phyloP scores from a whole-genome alignment of 64 coral and sea anemone genomes.

The Montipora sp. region DNA sequence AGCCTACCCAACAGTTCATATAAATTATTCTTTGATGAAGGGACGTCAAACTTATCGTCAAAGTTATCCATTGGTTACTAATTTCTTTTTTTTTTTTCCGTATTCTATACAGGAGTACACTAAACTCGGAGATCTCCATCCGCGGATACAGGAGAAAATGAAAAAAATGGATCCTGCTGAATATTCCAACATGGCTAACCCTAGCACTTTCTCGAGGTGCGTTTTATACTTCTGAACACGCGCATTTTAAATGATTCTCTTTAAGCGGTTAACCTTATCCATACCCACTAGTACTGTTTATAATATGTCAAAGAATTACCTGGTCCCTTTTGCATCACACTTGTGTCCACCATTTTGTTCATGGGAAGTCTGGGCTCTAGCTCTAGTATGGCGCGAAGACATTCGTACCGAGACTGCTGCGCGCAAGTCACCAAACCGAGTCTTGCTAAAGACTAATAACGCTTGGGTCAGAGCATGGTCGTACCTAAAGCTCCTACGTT shows the following conservation, averaged over 20 bases:
- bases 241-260: background rate
- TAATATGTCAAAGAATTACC: too few relatives aligned
- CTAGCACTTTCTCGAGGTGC: conserved; percentile 85
- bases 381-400: background rate
- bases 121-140: conserved; percentile 76
- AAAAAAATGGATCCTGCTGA: conserved; percentile 86
- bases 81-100: background rate
- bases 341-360: background rate
- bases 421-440: too few relatives aligned
- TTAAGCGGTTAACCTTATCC: too few relatives aligned
- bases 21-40: too few relatives aligned
- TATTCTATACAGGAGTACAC: conserved; percentile 71
- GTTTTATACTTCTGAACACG: background rate
- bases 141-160: conserved; percentile 79
- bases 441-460: too few relatives aligned
- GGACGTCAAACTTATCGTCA: background rate
- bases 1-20: too few relatives aligned
- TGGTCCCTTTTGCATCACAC: too few relatives aligned
- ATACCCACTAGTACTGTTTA: too few relatives aligned
- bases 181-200: conserved; percentile 86
- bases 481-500: too few relatives aligned
- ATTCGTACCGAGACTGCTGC: background rate
- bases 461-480: too few relatives aligned
- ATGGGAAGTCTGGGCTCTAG: conserved; percentile 1
- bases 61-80: background rate